These are phyloP conservation scores for Drosophila serrata DNA, from an alignment of 1,140 invertebrate species.

Conservation along the genomic window DNA sequence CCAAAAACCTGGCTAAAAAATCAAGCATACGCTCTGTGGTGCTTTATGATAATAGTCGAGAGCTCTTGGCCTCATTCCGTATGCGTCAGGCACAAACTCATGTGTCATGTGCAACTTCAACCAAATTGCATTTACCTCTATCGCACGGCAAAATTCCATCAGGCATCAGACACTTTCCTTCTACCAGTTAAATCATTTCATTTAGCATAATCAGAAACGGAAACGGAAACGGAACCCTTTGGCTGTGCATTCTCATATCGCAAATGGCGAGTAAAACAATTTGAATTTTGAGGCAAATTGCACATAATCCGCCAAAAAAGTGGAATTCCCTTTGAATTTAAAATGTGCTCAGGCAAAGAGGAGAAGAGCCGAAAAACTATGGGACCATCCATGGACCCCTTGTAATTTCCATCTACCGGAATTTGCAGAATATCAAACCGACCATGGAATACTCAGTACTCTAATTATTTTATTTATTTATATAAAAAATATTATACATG, in stretches of 20 bases:
- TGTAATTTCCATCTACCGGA: slow-evolving; percentile 21
- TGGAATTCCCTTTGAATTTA: slow-evolving; percentile 57
- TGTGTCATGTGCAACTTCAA: slow-evolving; percentile 17
- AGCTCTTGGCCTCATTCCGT: slow-evolving; percentile 23
- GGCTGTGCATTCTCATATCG: slow-evolving; percentile 34
- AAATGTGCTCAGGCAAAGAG: slow-evolving; percentile 33
- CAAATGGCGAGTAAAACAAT: slow-evolving; percentile 51
- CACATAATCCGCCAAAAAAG: slow-evolving; percentile 41
- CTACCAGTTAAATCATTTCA: slow-evolving; percentile 26
- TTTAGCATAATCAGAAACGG: slow-evolving; percentile 47
- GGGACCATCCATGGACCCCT: slow-evolving; percentile 15
- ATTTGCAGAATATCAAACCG: neutral
- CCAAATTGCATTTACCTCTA: slow-evolving; percentile 36
- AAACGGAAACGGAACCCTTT: slow-evolving; percentile 26
- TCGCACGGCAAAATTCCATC: slow-evolving; percentile 13
- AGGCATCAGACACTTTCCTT: slow-evolving; percentile 13
- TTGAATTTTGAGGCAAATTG: slow-evolving; percentile 46
- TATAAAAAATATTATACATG: neutral
- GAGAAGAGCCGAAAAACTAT: slow-evolving; percentile 19
- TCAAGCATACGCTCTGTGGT: slow-evolving; percentile 21
- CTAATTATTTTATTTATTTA: neutral
- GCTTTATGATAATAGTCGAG: slow-evolving; percentile 22
- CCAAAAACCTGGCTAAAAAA: slow-evolving; percentile 16
- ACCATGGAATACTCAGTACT: neutral
- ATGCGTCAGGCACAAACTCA: slow-evolving; percentile 25